Conservation (phyloP, 2,113 vertebrate species). For the Apodemus speciosus region DNA sequence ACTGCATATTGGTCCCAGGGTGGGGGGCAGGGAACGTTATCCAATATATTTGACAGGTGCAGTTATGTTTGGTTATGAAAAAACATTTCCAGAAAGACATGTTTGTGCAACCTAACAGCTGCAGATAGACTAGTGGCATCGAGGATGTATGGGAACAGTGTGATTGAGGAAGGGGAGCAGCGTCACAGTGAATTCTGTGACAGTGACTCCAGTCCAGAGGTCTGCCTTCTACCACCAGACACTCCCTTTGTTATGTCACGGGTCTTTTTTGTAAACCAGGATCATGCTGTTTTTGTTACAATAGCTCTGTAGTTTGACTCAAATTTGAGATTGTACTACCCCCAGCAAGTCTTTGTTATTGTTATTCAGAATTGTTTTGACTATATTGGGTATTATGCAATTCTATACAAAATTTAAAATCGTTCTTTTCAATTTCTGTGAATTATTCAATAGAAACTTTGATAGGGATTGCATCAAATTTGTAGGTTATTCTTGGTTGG, state of each 20-base stretch:
- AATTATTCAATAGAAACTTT: not conserved
- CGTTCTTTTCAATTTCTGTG: not conserved
- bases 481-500: not conserved
- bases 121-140: not conserved
- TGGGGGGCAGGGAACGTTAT: accelerated
- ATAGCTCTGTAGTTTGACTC: not conserved
- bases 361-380: not conserved
- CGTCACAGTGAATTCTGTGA: not conserved
- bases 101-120: not conserved
- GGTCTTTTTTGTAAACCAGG: not conserved
- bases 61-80: not conserved
- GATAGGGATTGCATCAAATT: not conserved
- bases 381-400: not conserved
- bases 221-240: not conserved
- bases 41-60: constrained; percentile 68
- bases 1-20: not conserved
- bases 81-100: not conserved
- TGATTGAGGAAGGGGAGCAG: not conserved
- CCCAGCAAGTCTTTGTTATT: not conserved
- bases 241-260: too few relatives aligned
- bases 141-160: not conserved
- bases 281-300: not conserved
- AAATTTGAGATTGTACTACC: not conserved
- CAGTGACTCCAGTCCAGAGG: not conserved
- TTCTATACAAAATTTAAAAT: not conserved